These are phyloP conservation scores for Drosophila basisetae DNA, from an alignment of 2,888 invertebrate genomes.

Conservation along the genomic window DNA sequence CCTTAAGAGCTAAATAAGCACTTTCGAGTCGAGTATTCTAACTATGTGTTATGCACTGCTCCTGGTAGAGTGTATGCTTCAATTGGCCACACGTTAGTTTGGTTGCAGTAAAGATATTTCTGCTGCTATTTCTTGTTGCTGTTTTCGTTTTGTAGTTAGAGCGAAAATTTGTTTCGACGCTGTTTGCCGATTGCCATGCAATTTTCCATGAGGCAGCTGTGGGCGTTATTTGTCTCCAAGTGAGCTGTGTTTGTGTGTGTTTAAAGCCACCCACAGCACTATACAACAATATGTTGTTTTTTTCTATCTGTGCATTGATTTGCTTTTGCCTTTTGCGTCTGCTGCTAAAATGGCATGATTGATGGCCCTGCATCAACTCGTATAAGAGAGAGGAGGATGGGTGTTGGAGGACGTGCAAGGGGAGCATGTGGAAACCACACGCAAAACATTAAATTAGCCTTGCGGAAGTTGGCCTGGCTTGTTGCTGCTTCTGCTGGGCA, in stretches of 20 bases:
- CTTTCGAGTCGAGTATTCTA: background rate
- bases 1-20: background rate
- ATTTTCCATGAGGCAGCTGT: conserved; percentile 50
- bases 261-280: conserved; percentile 51
- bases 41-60: background rate
- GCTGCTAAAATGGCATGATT: conserved; percentile 78
- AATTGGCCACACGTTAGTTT: conserved; percentile 47
- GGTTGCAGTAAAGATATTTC: conserved; percentile 40
- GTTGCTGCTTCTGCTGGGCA: conserved; percentile 32
- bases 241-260: conserved; percentile 6
- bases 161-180: conserved; percentile 58
- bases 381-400: background rate
- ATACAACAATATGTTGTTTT: conserved; percentile 20
- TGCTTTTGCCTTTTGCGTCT: conserved; percentile 50
- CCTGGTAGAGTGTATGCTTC: conserved; percentile 17
- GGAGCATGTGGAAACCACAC: conserved; percentile 33
- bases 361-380: conserved; percentile 69
- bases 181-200: conserved; percentile 69
- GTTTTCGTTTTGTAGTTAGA: conserved; percentile 32
- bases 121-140: conserved; percentile 25
- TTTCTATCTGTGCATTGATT: conserved; percentile 38
- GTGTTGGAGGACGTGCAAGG: background rate
- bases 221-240: conserved; percentile 47
- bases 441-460: conserved; percentile 71
- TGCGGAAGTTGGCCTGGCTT: conserved; percentile 30